phyloP scores from a whole-genome alignment of 2,797 vertebrate species.

The Rhinatrema bivittatum region DNA sequence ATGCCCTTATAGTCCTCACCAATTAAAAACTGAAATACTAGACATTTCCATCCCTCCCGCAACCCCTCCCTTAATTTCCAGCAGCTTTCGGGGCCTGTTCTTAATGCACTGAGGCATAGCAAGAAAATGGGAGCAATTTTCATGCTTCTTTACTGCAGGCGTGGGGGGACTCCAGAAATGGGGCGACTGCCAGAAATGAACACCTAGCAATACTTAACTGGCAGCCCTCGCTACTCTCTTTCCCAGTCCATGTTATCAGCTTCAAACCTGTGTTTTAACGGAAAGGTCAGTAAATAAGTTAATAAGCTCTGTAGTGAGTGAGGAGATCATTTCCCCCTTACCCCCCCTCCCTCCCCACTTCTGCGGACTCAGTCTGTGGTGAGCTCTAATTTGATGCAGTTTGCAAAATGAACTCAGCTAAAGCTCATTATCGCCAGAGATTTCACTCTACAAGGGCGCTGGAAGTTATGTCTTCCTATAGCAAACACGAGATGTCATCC shows the following conservation, averaged over 20 bases:
- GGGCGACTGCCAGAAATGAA: background rate
- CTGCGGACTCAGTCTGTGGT: too few species aligned
- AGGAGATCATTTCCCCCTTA: too few species aligned
- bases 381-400: too few species aligned
- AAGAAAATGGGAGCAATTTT: conserved; percentile 29
- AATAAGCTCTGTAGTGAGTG: too few species aligned
- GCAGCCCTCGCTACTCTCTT: background rate
- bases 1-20: conserved; percentile 42
- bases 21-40: conserved; percentile 64
- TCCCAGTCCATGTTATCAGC: background rate
- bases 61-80: conserved; percentile 19
- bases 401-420: too few species aligned
- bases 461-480: too few species aligned
- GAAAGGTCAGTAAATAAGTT: conserved; percentile 4
- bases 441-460: too few species aligned
- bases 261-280: background rate
- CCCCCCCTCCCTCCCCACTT: too few species aligned
- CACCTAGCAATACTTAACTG: conserved; percentile 16
- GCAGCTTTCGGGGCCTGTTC: conserved; percentile 12
- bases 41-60: conserved; percentile 5
- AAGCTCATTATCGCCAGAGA: too few species aligned
- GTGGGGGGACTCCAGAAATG: background rate
- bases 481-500: too few species aligned
- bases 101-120: conserved; percentile 8
- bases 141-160: conserved; percentile 4